Percentiles rank a stretch among this genome's conserved stretches.
These are phyloP conservation scores for Coregonus sp. DNA, from an alignment of 2,797 vertebrate genomes.

Conservation along the genomic window DNA sequence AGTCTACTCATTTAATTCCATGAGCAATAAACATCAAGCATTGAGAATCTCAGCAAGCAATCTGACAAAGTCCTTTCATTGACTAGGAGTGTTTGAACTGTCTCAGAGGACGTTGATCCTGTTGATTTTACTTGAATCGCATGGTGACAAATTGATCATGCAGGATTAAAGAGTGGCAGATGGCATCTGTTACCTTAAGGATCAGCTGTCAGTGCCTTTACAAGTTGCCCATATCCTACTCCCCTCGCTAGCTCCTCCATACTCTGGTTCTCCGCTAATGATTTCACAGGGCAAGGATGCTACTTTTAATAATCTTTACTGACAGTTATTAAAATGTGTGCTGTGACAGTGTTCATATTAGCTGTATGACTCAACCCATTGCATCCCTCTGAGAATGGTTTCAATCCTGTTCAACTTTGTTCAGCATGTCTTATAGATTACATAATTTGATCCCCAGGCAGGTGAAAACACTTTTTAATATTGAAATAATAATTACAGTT, in stretches of 20 bases:
- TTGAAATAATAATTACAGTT: background rate
- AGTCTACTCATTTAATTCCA: background rate
- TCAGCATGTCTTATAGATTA: background rate
- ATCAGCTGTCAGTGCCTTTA: slow-evolving; percentile 28
- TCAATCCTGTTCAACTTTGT: background rate
- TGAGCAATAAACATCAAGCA: slow-evolving; percentile 15
- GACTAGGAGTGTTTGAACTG: slow-evolving; percentile 28
- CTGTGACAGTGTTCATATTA: background rate
- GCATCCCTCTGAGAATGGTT: background rate
- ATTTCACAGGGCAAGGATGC: background rate
- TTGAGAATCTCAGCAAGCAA: slow-evolving; percentile 21
- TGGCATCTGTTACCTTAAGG: slow-evolving; percentile 15
- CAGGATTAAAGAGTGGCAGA: slow-evolving; percentile 19
- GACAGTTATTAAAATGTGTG: background rate
- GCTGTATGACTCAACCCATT: background rate
- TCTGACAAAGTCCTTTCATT: slow-evolving; percentile 19
- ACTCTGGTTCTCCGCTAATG: background rate
- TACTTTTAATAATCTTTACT: background rate
- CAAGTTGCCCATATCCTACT: background rate
- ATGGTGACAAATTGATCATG: slow-evolving; percentile 20
- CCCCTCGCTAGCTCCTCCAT: background rate
- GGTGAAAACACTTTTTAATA: background rate
- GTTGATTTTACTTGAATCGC: slow-evolving; percentile 26
- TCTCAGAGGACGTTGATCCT: slow-evolving; percentile 15
- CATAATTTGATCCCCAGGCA: background rate